Base-by-base conservation (phyloP, 2,113 vertebrate species). In the Nothobranchius kuhntae region DNA sequence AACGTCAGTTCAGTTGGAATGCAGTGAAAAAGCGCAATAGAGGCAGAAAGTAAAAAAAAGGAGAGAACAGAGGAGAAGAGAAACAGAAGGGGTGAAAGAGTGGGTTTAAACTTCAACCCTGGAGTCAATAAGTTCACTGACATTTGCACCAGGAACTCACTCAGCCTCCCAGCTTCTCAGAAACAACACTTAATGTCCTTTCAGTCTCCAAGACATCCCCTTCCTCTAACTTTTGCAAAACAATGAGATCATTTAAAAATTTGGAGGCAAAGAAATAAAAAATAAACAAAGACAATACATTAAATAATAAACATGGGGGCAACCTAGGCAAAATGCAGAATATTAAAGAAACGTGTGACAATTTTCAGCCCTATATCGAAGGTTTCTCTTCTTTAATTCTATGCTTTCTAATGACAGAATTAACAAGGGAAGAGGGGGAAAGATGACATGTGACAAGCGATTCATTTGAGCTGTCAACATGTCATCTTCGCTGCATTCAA, bases 381-480 rank as follows among this genome's bases (percentile, higher is more conserved):
- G 60, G 84, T 73, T 67, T 71, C 44, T 71, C 69, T 71, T 15
- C 4, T 77, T 71, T 17, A 71, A 82, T 87, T 72, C 72, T 77
- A 66, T 76, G 84, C 78, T 74, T 82, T 89, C 79, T 81, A 71
- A 84, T 62, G 47, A 54, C 68, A 65, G 82, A 84, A 87, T 89
- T 89, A 91, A 84, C 74, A 75, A 79, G 84, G 71, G 76, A 51
- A 71, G 67, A 7, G 65, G 7, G 15, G 35, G 6, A 24, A 35
- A 53, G 81, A 86, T 74, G 83, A 87, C 85, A 87, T 67, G 76
- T 89, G 86, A 90, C 82, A 85, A 87, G 87, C 56, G 77, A 82
- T 82, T 90, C 83, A 91, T 89, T 89, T 82, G 87, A 88, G 87
- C 90, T 90, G 90, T 89, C 90, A 89, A 91, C 77, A 63, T 86